A percentile compares a stretch with the other conserved stretches of the same genome.
These are phyloP conservation scores for Drosophila kohkoa DNA, from an alignment of 1,140 invertebrate species.

Conservation along the genomic window DNA sequence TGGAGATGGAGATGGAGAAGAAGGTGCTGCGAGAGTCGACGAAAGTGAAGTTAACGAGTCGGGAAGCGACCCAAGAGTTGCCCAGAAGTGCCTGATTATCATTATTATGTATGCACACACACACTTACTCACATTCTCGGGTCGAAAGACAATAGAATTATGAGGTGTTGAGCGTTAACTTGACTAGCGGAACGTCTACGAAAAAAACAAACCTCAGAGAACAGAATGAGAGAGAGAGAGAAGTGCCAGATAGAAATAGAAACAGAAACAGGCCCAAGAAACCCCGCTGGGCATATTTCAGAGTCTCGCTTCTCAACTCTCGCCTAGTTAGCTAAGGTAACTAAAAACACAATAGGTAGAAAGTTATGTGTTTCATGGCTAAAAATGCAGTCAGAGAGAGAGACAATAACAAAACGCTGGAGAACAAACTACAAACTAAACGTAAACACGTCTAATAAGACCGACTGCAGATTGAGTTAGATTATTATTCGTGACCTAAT, in stretches of 20 bases:
- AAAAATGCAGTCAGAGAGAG: conserved; percentile 32
- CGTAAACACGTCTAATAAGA: conserved; percentile 63
- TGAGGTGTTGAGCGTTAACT: conserved; percentile 76
- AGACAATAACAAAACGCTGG: conserved; percentile 31
- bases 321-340: conserved; percentile 24
- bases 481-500: conserved; percentile 31
- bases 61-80: conserved; percentile 43
- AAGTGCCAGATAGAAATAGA: conserved; percentile 19
- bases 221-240: conserved; percentile 10
- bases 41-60: conserved; percentile 78
- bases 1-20: background rate
- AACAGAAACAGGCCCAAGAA: conserved; percentile 34
- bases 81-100: conserved; percentile 72
- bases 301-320: conserved; percentile 3
- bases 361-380: conserved; percentile 67
- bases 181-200: conserved; percentile 72
- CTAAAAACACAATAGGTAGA: conserved; percentile 60
- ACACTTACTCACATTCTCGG: conserved; percentile 47
- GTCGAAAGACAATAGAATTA: conserved; percentile 81
- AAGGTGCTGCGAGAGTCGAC: conserved; percentile 35
- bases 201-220: conserved; percentile 48
- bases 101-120: conserved; percentile 74
- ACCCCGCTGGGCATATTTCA: conserved; percentile 3
- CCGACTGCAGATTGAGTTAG: conserved; percentile 25
- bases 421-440: conserved; percentile 35